A percentile compares a stretch with the other conserved stretches of the same genome.
Conservation (phyloP, 2,888 invertebrate genomes). For the Branchipolynoe longqiensis region DNA sequence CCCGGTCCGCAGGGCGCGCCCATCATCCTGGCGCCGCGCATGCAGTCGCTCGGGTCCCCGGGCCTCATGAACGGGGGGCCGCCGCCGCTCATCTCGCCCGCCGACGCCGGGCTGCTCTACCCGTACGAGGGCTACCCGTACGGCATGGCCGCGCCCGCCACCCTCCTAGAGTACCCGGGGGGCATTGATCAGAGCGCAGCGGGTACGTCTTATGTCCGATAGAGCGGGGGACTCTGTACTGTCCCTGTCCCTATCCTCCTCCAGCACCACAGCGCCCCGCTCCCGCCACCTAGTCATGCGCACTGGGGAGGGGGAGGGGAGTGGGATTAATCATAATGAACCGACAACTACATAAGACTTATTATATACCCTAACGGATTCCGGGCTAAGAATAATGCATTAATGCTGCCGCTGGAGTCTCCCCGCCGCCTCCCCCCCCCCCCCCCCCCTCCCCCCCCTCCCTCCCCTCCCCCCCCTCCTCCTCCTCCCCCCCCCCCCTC, state of each 20-base stretch:
- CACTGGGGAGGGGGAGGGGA: too few species aligned
- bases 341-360: too few species aligned
- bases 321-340: too few species aligned
- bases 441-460: too few species aligned
- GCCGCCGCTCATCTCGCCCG: slow-evolving; percentile 85
- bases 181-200: slow-evolving; percentile 66
- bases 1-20: slow-evolving; percentile 94
- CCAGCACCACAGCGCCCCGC: too few species aligned
- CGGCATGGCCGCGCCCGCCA: slow-evolving; percentile 32
- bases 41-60: slow-evolving; percentile 45
- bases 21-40: slow-evolving; percentile 87
- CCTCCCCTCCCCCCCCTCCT: too few species aligned
- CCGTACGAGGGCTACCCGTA: slow-evolving; percentile 64
- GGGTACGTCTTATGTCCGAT: slow-evolving; percentile 64
- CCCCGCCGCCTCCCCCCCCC: too few species aligned
- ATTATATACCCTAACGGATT: too few species aligned
- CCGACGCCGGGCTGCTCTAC: slow-evolving; percentile 82
- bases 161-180: slow-evolving; percentile 66
- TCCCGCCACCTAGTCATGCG: too few species aligned
- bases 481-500: too few species aligned
- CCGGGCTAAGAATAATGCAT: too few species aligned
- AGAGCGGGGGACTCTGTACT: slow-evolving; percentile 43
- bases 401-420: too few species aligned
- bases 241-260: neutral
- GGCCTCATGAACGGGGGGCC: slow-evolving; percentile 79